Base-by-base conservation (phyloP, 2,797 vertebrate species). In the Lycodopsis pacificus region DNA sequence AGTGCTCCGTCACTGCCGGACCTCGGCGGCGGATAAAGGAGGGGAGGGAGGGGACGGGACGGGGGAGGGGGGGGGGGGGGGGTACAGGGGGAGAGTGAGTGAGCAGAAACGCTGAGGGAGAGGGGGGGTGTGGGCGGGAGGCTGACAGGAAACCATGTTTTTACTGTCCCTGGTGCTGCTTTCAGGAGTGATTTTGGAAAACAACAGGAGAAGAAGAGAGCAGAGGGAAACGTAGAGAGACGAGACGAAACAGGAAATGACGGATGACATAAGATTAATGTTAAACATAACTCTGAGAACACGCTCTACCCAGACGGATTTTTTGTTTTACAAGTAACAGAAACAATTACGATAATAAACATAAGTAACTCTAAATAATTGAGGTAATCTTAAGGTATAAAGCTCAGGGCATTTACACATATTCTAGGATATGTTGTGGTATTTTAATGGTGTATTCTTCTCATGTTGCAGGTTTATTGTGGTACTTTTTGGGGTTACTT, bases 1-100 rank as follows among this genome's bases (percentile, higher is more conserved):
- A 85, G 80, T 65, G 78, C 79, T 86, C 85, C 17, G 82, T 85
- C 88, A 86, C 79, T 27, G 77, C 88, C 48, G 49, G 86, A 89
- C 83, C 77, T 69, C 59, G 20, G 63, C 7, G 66, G 73, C 38
- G 71, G 86, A 87, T 84, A 86, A 83, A 90, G 73, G 75, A 49
- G 34, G 27, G 25, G 49, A 15, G 44, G 58, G 40, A 8, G 15
- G 34, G 1, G 5, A 5, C 27, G 27, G 27, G 27, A 27, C 27
- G 13, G 12, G 27, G 27, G 27, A 0, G 27, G 27, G 27, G 27
- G 36, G 5, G 42, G 15, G 38, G 32, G 10, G 34, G 42, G 48
- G 27, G 34, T 63, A 19, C 7, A 13, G 7, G 44, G 25, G 49
- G 49, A 13, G 72, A 20, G 30, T 15, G 71, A 68, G 66, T 22